Base-by-base conservation (phyloP, 2,888 invertebrate genomes). In the Dysmachus trigonus region DNA sequence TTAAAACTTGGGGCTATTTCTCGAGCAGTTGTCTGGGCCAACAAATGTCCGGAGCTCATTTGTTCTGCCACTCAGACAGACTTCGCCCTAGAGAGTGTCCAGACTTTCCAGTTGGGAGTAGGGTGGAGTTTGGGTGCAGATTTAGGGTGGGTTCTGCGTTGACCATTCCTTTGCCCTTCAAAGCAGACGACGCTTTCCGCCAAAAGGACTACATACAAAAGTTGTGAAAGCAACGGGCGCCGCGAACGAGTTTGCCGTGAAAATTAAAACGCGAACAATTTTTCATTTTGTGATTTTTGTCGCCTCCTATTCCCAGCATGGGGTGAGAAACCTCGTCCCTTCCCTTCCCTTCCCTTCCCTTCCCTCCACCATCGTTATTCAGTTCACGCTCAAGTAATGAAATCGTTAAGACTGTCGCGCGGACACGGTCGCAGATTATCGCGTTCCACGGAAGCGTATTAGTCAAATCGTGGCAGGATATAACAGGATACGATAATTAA, bases 401-500 rank as follows among this genome's bases (percentile, higher is more conserved):
- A 83, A 83, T 83, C 83, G 83, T 83, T 83, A 83, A 83, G 41
- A 83, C 83, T 83, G 83, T 71, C 83, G 53, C 62, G 62, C 62
- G 62, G 41, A 62, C 47, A 82, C 71, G 41, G 83, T 27, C 83
- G 71, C 71, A 83, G 83, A 83, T 83, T 83, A 83, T 82, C 83
- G 83, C 72, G 47, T 72, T 35, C 83, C 72, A 83, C 83, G 83
- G 83, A 83, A 83, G 83, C 83, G 83, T 83, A 83, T 83, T 83
- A 83, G 83, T 83, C 83, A 83, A 83, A 83, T 41, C 72, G 72
- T 83, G 83, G 38, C 83, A 83, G 83, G 83, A 83, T 83, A 83
- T 72, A 83, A 83, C 83, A 72, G 72, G 83, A 83, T 83, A 72
- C 41, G 72, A 83, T 83, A 83, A 83, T 83, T 83, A 83, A 83